Evolutionary conservation across 2,797 vertebrate genomes (phyloP).

Genomic region (Tarsius wallacei): DNA sequence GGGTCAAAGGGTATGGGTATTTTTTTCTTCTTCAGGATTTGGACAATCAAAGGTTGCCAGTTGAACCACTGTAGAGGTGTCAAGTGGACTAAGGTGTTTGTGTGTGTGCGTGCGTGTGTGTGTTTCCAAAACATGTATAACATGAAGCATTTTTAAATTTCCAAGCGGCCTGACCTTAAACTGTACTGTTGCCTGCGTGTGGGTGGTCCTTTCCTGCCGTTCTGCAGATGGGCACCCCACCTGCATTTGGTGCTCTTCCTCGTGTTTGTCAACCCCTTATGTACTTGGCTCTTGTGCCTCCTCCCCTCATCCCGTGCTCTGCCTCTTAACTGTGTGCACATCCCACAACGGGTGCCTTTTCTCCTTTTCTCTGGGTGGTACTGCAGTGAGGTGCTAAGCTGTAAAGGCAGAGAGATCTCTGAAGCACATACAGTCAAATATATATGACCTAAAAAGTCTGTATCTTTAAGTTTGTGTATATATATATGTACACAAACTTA

Average conservation of each 20-base stretch:
- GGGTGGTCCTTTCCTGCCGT: background rate
- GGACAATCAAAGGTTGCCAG: background rate
- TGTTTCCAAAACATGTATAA: background rate
- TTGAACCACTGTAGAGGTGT: background rate
- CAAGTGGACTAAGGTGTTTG: background rate
- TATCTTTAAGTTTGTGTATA: background rate
- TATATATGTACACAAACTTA: background rate
- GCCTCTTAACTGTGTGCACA: background rate
- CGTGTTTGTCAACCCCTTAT: background rate
- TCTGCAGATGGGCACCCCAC: background rate
- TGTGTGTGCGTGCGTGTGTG: background rate
- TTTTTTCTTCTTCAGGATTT: background rate
- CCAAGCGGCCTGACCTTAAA: background rate
- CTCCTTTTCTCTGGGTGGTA: background rate
- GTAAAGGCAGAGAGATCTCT: background rate
- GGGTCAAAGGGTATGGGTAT: background rate
- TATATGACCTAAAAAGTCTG: background rate
- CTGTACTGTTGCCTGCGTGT: background rate
- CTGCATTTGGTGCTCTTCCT: background rate
- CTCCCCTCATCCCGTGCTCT: background rate
- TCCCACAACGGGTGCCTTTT: too few species aligned
- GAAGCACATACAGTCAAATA: background rate
- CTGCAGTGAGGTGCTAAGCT: background rate
- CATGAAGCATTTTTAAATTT: background rate
- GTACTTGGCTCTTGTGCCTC: background rate